These are phyloP conservation scores for Hirudinaria manillensis DNA, from an alignment of 2,888 invertebrate species.

Conservation along the genomic window DNA sequence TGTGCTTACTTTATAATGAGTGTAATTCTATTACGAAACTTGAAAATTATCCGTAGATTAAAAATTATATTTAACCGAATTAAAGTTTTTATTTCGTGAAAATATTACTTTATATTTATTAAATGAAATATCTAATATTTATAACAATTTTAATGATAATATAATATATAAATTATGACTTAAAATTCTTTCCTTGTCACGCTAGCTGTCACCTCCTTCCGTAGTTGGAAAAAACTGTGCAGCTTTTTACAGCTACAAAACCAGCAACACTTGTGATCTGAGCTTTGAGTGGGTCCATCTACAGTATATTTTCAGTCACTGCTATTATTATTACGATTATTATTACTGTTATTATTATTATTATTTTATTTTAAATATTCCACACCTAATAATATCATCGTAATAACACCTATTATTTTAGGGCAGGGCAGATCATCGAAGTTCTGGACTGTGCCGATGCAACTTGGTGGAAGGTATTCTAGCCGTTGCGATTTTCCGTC, in stretches of 20 bases:
- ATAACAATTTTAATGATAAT: no score
- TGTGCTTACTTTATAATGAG: no score
- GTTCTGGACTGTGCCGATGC: conserved; percentile 16
- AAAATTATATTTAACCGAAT: no score
- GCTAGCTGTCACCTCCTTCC: background rate
- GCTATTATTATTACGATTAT: background rate
- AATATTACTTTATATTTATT: no score
- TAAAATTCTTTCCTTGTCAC: no score
- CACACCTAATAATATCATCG: background rate
- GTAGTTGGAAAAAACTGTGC: conserved; percentile 11
- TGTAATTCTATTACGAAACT: no score
- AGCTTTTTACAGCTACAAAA: background rate
- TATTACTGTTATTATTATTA: background rate
- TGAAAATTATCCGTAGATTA: no score
- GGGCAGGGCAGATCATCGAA: conserved; percentile 26
- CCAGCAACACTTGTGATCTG: conserved; percentile 10
- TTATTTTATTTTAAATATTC: background rate
- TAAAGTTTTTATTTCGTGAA: no score
- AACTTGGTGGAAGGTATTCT: conserved; percentile 28
- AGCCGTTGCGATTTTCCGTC: background rate
- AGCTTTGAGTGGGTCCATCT: conserved; percentile 12
- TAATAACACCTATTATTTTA: background rate
- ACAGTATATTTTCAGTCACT: background rate
- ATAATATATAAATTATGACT: no score
- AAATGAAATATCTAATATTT: no score